Evolutionary conservation across 2,797 vertebrate genomes (phyloP), one percentile per base, ranked within the genome.

Genomic region (Spinus olivaceus): DNA sequence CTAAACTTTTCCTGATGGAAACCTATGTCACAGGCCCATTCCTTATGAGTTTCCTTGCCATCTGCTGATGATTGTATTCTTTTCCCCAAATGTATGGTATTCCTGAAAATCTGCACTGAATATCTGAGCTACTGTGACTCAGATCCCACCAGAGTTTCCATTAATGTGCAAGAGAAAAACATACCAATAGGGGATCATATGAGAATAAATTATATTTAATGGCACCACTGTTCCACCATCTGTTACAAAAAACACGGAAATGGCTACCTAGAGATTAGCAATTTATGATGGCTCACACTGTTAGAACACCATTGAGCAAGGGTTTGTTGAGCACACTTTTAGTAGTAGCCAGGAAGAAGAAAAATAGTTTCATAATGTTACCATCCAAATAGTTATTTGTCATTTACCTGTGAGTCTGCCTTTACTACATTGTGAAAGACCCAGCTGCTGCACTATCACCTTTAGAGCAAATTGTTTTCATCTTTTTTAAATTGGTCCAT

Each of bases 121-220:
- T 92, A 78, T 84, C 81, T 60, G 39, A 95, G 76, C 83, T 90
- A 64, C 71, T 73, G 74, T 82, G 49, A 33, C 65, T 90, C 50
- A 67, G 79, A 84, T 81, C 74, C 46, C 79, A 4, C 33, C 72
- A 95, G 84, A 86, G 61, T 90, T 95, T 92, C 93, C 67, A 92
- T 94, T 94, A 95, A 92, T 63, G 65, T 94, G 88, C 49, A 92
- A 90, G 59, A 76, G 86, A 81, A 91, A 92, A 88, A 82, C 8
- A 5, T 92, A 88, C 79, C 84, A 73, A 71, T n/a, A 79, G 65
- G 53, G 69, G 51, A 88, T 85, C 61, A 60, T 92, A 77, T 33
- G 53, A 91, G 67, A 90, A 91, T 88, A 92, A 94, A 94, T 95
- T 91, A 85, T 72, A 73, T 93, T 94, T 95, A 95, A 94, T 92